Evolutionary conservation across 2,113 vertebrate species (phyloP).

Genomic region (Cephalophus harveyi): DNA sequence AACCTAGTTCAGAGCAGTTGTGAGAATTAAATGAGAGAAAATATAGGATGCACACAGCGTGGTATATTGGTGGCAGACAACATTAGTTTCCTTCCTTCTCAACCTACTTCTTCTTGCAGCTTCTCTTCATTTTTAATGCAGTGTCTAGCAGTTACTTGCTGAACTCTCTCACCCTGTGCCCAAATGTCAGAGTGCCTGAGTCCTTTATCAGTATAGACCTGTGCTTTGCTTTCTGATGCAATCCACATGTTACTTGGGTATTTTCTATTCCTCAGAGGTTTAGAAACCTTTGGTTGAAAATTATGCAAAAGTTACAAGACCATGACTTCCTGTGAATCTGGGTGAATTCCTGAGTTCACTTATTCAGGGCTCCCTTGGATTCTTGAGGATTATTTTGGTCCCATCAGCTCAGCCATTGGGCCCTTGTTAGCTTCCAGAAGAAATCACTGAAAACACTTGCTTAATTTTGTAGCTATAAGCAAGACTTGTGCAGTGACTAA

Average conservation of each 20-base stretch:
- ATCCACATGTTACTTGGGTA: neutral
- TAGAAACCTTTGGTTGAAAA: neutral
- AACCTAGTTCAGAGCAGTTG: neutral
- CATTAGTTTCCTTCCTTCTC: neutral
- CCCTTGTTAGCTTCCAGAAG: neutral
- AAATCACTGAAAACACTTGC: neutral
- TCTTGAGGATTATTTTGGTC: neutral
- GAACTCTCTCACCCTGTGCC: neutral
- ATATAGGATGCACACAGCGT: neutral
- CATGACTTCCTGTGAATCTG: neutral
- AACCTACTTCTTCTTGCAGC: neutral
- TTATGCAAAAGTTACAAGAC: neutral
- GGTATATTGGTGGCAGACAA: neutral
- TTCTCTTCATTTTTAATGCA: neutral
- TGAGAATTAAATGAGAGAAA: neutral
- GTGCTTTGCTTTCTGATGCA: neutral
- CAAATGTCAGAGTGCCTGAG: neutral
- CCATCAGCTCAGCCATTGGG: rapidly evolving
- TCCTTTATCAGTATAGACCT: neutral
- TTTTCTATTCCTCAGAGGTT: neutral
- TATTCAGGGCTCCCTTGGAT: neutral
- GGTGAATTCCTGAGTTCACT: neutral
- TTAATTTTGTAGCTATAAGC: neutral
- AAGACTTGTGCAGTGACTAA: neutral
- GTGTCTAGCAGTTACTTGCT: neutral